Conservation (phyloP, 2,888 invertebrate genomes). For the Spodoptera exigua region DNA sequence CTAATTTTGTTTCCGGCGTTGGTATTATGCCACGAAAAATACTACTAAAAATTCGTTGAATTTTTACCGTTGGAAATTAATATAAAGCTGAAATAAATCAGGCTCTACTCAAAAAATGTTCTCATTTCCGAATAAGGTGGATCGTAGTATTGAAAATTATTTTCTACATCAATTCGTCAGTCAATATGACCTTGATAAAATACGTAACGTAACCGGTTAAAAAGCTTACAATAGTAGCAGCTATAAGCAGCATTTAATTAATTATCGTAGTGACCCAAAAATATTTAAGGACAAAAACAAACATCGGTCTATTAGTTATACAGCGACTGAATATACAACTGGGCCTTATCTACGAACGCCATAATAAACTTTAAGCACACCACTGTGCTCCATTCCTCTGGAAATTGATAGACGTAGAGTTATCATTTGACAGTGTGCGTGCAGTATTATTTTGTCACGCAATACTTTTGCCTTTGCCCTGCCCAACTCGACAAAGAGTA, state of each 20-base stretch:
- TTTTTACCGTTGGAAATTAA: background rate
- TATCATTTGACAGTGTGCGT: slow-evolving; percentile 89
- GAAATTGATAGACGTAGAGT: slow-evolving; percentile 88
- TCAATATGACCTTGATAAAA: no score
- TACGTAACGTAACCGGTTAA: slow-evolving; percentile 1
- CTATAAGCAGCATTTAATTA: slow-evolving; percentile 34
- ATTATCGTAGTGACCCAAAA: slow-evolving; percentile 53
- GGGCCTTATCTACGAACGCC: slow-evolving; percentile 79
- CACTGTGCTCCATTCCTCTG: slow-evolving; percentile 78
- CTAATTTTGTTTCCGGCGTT: slow-evolving; percentile 55
- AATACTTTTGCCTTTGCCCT: slow-evolving; percentile 72
- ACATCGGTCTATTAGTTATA: slow-evolving; percentile 67
- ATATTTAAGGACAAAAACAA: slow-evolving; percentile 57
- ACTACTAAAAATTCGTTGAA: slow-evolving; percentile 11
- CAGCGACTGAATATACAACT: slow-evolving; percentile 72
- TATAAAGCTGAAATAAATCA: no score
- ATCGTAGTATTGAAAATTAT: no score
- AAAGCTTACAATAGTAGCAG: slow-evolving; percentile 18
- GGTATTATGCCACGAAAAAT: slow-evolving; percentile 22
- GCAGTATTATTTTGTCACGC: slow-evolving; percentile 81
- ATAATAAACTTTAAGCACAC: slow-evolving; percentile 75
- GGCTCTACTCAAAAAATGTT: no score
- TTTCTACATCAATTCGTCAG: no score
- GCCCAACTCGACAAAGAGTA: slow-evolving; percentile 76
- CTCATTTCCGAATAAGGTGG: no score